phyloP scores from a whole-genome alignment of 2,113 vertebrate species.

The Lanius collurio region DNA sequence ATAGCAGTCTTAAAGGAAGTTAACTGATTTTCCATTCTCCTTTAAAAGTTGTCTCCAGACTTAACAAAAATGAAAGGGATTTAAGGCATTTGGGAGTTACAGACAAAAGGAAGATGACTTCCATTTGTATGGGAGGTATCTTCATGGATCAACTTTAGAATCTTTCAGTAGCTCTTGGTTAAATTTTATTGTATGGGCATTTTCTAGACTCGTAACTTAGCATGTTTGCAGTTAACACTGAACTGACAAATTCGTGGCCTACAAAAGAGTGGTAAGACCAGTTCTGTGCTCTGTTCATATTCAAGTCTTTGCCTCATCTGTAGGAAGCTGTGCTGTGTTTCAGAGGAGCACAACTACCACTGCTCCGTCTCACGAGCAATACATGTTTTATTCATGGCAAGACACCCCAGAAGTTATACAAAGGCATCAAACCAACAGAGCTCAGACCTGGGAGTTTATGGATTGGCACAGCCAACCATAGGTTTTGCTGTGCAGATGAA shows the following conservation, averaged over 20 bases:
- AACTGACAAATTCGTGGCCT: not conserved
- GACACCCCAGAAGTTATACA: not conserved
- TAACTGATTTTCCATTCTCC: not conserved
- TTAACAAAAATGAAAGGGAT: not conserved
- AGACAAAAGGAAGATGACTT: not conserved
- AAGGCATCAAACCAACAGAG: not conserved
- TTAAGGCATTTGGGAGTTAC: not conserved
- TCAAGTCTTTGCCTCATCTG: not conserved
- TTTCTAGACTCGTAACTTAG: not conserved
- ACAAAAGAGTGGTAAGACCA: not conserved
- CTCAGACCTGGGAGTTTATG: not conserved
- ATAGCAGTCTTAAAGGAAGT: not conserved
- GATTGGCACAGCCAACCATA: not conserved
- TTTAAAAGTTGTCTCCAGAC: not conserved
- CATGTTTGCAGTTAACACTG: not conserved
- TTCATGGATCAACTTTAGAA: not conserved
- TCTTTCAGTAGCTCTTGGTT: not conserved
- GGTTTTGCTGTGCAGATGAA: not conserved
- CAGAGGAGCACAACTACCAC: not conserved
- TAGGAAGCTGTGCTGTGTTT: not conserved
- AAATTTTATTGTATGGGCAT: not conserved
- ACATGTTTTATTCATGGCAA: slow-evolving; percentile 42
- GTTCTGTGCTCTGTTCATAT: not conserved
- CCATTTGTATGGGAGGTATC: not conserved
- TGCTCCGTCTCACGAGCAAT: not conserved